phyloP scores from a whole-genome alignment of 2,113 vertebrate species.

The Sphyrna mokarran region DNA sequence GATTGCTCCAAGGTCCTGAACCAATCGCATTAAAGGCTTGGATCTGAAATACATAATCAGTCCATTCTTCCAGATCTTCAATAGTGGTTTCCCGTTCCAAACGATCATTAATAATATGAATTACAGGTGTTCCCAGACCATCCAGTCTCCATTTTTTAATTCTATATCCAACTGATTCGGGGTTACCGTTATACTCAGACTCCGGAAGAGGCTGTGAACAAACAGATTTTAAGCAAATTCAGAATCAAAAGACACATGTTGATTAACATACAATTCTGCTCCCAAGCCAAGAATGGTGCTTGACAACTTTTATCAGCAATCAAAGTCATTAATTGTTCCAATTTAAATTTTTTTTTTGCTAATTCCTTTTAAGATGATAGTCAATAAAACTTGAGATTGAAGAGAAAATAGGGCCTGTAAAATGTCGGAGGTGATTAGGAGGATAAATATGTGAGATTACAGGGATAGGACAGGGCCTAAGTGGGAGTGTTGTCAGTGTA shows the following conservation, averaged over 20 bases:
- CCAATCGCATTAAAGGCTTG: constrained; percentile 91
- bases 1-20: constrained; percentile 77
- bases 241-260: background rate
- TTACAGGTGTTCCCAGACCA: constrained; percentile 46
- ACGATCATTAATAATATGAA: constrained; percentile 55
- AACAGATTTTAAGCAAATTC: background rate
- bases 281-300: background rate
- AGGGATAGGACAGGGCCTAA: no score
- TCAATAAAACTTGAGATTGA: background rate
- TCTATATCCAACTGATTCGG: constrained; percentile 80
- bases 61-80: constrained; percentile 81
- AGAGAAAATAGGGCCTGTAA: background rate
- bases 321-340: background rate
- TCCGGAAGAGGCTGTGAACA: constrained; percentile 69
- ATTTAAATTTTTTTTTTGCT: background rate
- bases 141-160: constrained; percentile 63
- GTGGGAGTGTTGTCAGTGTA: no score
- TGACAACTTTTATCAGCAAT: background rate
- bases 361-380: background rate
- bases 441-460: no score
- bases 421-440: no score
- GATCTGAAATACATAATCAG: constrained; percentile 76
- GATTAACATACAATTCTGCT: background rate
- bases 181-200: constrained; percentile 79
- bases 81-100: constrained; percentile 65